phyloP scores from a whole-genome alignment of 2,113 vertebrate genomes.

The Clarias macrocephalus region DNA sequence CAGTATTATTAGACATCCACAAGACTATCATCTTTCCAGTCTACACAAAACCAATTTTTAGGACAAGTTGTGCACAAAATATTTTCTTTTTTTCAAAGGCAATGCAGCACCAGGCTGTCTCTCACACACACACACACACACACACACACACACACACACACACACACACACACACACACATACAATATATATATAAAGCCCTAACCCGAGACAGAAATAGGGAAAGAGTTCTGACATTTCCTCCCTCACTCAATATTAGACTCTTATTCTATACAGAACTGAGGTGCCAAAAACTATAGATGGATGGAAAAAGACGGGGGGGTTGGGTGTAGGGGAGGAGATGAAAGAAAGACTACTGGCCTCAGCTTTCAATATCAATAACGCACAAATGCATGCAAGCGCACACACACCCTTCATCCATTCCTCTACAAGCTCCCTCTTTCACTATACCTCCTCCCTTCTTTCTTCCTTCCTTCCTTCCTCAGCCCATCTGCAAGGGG shows the following conservation, averaged over 20 bases:
- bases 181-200: neutral
- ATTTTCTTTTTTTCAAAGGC: conserved; percentile 45
- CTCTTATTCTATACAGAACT: neutral
- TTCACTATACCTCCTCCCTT: conserved; percentile 3
- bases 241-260: neutral
- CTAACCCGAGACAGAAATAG: conserved; percentile 1
- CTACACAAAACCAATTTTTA: conserved; percentile 23
- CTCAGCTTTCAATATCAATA: neutral
- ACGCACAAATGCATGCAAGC: neutral
- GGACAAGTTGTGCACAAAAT: conserved; percentile 41
- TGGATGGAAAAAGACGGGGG: conserved; percentile 12
- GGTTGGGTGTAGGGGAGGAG: neutral
- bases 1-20: conserved; percentile 9
- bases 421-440: conserved; percentile 6
- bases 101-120: neutral
- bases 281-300: neutral
- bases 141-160: too few relatives aligned
- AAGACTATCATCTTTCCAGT: neutral
- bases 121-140: too few relatives aligned
- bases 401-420: neutral
- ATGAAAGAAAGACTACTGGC: conserved; percentile 18
- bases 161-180: too few relatives aligned
- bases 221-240: too few relatives aligned
- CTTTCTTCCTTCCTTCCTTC: conserved; percentile 5
- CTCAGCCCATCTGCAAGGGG: conserved; percentile 50